Evolutionary conservation across 2,113 vertebrate genomes (phyloP).

Genomic region (Cyanoderma ruficeps): DNA sequence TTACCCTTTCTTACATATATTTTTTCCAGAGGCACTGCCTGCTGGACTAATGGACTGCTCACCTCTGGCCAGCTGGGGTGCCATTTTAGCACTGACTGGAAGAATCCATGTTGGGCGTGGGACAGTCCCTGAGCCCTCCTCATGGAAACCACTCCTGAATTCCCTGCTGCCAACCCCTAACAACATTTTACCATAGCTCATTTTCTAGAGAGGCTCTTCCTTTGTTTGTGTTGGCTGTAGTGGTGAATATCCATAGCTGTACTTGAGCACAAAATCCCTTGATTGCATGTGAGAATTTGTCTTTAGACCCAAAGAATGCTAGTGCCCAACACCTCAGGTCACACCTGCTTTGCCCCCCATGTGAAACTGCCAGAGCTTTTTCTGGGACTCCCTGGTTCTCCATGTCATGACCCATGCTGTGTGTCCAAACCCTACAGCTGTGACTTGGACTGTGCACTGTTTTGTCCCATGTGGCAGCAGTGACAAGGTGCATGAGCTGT

Average conservation of each 20-base stretch:
- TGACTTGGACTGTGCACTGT: fast-evolving
- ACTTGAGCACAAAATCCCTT: neutral
- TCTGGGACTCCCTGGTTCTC: neutral
- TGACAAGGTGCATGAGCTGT: neutral
- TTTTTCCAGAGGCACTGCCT: neutral
- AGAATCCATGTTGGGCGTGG: fast-evolving
- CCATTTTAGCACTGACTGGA: neutral
- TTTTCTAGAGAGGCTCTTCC: neutral
- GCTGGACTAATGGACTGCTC: neutral
- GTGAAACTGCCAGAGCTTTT: neutral
- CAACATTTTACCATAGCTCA: neutral
- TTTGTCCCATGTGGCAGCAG: neutral
- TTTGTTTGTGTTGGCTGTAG: neutral
- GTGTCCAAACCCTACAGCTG: neutral
- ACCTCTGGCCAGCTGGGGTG: fast-evolving
- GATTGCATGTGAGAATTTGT: neutral
- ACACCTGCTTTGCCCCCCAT: neutral
- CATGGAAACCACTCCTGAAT: neutral
- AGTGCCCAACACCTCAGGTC: neutral
- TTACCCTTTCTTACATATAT: neutral
- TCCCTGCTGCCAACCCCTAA: neutral
- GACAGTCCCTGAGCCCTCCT: neutral
- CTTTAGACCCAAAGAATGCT: neutral
- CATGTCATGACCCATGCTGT: too few relatives aligned
- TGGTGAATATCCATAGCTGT: fast-evolving